Evolutionary conservation across 1,140 invertebrate species (phyloP), one percentile per base, ranked within the genome.

Genomic region (Drosophila nasuta): DNA sequence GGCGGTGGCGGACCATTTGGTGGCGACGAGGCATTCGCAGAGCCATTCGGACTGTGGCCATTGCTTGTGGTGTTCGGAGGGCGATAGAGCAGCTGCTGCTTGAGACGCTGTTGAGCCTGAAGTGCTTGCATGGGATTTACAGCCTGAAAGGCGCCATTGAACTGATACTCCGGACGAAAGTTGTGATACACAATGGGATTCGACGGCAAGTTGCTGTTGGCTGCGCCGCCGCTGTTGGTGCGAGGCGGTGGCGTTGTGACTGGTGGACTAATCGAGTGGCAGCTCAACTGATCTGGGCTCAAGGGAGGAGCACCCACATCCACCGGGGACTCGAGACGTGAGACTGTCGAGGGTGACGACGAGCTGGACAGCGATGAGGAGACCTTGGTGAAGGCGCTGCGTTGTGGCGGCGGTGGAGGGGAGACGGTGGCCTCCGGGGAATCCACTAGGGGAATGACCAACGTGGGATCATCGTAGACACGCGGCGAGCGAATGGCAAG

Each of bases 331-430:
- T 90, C 87, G 51, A 89, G 13, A 1, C 86, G 86, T 13, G 85
- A 88, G 8, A 79, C 79, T 93, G 94, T 7, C 95, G 95, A 86
- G 0, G 86, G 71, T 5, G 79, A 75, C 25, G 83, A 83, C 1
- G 83, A 75, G 95, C 5, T 94, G 81, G 64, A 94, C 92, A 13
- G 93, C 74, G 94, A 93, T 17, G 92, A 94, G 5, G 93, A 92
- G 5, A 97, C 96, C 93, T 97, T 97, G 1, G 96, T 97, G 69
- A 97, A 97, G 1, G 96, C 96, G 91, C 96, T 97, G 77, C 95
- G 95, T 38, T 93, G 91, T 1, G 93, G 93, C 38, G 82, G 60
- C 33, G 56, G 75, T 10, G 86, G 78, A 6, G 82, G 76, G 1
- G 89, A 90, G 1, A 77, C 76, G 4, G 79, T 76, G 3, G 72